Percentiles rank a stretch among this genome's conserved stretches.
These are phyloP conservation scores for Parapsyche elsis DNA, from an alignment of 1,140 invertebrate species.

Conservation along the genomic window DNA sequence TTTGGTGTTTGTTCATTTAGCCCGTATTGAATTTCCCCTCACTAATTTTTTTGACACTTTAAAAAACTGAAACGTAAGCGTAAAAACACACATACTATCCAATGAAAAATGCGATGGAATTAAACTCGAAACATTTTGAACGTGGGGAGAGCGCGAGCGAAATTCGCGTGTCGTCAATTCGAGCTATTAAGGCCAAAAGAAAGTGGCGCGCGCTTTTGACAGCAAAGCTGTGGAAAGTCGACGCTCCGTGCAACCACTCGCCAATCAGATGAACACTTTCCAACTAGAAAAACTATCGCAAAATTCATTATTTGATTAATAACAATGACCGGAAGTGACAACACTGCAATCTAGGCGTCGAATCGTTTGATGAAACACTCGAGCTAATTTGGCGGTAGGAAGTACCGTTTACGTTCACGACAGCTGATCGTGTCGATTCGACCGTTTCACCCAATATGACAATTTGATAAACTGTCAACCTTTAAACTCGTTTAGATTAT, in stretches of 20 bases:
- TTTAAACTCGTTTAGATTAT: too few species aligned
- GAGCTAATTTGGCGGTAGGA: too few species aligned
- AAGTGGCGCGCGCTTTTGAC: conserved; percentile 24
- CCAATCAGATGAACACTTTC: background rate
- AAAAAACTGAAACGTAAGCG: background rate
- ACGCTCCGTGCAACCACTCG: background rate
- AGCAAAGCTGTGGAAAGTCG: background rate
- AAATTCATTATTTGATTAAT: background rate
- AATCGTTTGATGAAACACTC: too few species aligned
- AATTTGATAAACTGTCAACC: too few species aligned
- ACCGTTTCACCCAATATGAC: background rate
- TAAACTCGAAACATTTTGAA: too few species aligned
- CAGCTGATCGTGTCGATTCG: background rate
- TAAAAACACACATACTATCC: too few species aligned
- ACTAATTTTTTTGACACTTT: background rate
- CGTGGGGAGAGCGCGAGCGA: background rate
- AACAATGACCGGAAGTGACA: too few species aligned
- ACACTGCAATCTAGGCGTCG: background rate
- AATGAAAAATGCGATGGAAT: too few species aligned
- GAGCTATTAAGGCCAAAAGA: conserved; percentile 13
- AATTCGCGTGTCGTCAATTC: background rate
- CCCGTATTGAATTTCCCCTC: too few species aligned
- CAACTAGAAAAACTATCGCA: background rate
- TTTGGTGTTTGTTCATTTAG: too few species aligned
- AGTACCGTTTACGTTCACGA: background rate